Evolutionary conservation across 2,113 vertebrate genomes (phyloP), one percentile per base, ranked within the genome.

Genomic region (Apistogramma diplotaenia): DNA sequence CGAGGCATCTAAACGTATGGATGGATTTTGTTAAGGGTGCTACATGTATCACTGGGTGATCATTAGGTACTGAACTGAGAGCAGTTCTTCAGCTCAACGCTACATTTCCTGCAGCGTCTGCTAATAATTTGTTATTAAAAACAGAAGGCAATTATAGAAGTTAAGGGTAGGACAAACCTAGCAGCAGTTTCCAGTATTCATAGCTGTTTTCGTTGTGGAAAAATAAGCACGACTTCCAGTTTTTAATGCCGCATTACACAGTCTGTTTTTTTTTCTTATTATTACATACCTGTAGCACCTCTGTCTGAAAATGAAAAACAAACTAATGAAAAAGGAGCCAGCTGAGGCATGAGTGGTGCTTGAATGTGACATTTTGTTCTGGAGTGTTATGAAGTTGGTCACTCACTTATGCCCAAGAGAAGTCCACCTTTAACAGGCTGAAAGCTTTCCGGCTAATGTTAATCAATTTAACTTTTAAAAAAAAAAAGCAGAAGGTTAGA

Each of bases 311-410:
- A 58, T 21, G 10, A 60, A 37, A 79, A 74, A 59, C 55, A 74
- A 76, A 83, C 60, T 51, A 37, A 1, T 10, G 37, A 1, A 31
- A 29, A 79, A 58, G 13, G 12, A 76, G 58, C 9, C 19, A 4
- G 13, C 9, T 37, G 16, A 33, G 65, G 82, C 87, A 78, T 86
- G 83, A 76, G 31, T 60, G 75, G 70, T 62, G 76, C 85, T 79
- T 89, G 76, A 72, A 78, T 35, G 25, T 81, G 74, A 78, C n/a
- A 4, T 49, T 25, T 79, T 86, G 57, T 25, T 80, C 59, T 79
- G 82, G 54, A 72, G 76, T 90, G 87, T 33, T 62, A 71, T 82
- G 61, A 46, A 40, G 55, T 67, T 58, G 56, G 27, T 43, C 10
- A 18, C 46, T 67, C 19, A 85, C 81, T 76, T 76, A 83, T 73